A percentile compares a stretch with the other conserved stretches of the same genome.
phyloP scores from a whole-genome alignment of 2,888 invertebrate genomes.

The Trileptium ribeirensis region DNA sequence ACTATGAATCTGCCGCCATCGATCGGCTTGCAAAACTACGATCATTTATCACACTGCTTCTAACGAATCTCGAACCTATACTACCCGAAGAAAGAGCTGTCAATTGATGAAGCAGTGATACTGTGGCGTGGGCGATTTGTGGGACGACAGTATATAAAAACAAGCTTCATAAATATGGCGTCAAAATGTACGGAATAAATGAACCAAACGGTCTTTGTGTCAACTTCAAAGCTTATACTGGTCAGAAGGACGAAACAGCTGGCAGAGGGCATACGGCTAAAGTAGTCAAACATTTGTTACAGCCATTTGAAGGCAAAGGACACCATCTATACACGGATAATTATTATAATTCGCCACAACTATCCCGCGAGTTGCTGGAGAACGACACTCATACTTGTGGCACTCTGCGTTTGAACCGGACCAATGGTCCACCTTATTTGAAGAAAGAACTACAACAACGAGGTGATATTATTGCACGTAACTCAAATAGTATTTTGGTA shows the following conservation, averaged over 20 bases:
- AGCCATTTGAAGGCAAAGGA: not conserved
- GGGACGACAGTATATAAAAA: not conserved
- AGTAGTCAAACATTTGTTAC: not conserved
- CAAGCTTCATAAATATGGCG: not conserved
- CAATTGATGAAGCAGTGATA: not conserved
- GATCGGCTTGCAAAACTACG: not conserved
- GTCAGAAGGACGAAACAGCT: not conserved
- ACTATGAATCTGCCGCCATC: not conserved
- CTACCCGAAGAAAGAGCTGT: not conserved
- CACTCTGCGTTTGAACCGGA: no score
- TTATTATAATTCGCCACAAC: no score
- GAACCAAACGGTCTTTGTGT: not conserved
- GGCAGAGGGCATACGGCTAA: not conserved
- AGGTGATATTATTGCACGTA: no score
- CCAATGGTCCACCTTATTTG: no score
- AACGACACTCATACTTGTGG: no score
- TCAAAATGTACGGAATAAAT: no score
- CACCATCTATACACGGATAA: not conserved
- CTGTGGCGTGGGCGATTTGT: no score
- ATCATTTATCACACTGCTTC: not conserved
- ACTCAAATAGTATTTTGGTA: no score
- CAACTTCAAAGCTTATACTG: not conserved
- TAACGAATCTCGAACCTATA: not conserved
- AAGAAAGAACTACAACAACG: no score
- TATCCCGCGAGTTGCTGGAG: no score